These are phyloP conservation scores for Micrastur ruficollis DNA, from an alignment of 2,797 vertebrate genomes.

Conservation along the genomic window DNA sequence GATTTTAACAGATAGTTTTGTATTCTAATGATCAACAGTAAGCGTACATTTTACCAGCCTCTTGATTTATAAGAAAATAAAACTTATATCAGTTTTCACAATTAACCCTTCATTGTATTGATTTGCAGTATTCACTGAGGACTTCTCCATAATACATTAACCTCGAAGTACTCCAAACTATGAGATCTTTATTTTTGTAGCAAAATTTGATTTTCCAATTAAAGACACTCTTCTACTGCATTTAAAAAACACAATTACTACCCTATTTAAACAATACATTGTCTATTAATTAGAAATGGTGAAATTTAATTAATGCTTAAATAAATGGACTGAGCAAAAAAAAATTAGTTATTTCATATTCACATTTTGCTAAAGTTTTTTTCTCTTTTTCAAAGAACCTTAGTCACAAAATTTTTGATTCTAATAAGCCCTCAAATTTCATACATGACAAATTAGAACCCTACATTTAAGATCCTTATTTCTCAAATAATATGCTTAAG, in stretches of 20 bases:
- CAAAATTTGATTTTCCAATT: not conserved
- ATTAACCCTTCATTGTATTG: not conserved
- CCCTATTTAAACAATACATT: not conserved
- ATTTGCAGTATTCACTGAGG: not conserved
- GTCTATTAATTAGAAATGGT: not conserved
- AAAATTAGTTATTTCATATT: not conserved
- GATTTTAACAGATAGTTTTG: conserved; percentile 60
- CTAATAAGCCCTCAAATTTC: not conserved
- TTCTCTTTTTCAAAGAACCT: not conserved
- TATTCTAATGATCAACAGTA: conserved; percentile 46
- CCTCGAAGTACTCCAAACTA: not conserved
- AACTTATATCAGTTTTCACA: not conserved
- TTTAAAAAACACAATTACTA: not conserved
- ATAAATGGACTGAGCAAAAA: not conserved
- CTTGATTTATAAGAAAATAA: conserved; percentile 31
- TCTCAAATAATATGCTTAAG: not conserved
- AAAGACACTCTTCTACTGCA: not conserved
- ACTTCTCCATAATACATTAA: not conserved
- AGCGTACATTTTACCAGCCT: not conserved
- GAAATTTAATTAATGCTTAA: not conserved
- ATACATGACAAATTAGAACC: not conserved
- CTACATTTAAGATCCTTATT: not conserved
- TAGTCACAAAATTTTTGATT: not conserved
- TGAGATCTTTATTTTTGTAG: not conserved
- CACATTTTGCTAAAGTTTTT: not conserved